These are phyloP conservation scores for Misgurnus anguillicaudatus DNA, from an alignment of 2,113 vertebrate genomes.

Conservation along the genomic window DNA sequence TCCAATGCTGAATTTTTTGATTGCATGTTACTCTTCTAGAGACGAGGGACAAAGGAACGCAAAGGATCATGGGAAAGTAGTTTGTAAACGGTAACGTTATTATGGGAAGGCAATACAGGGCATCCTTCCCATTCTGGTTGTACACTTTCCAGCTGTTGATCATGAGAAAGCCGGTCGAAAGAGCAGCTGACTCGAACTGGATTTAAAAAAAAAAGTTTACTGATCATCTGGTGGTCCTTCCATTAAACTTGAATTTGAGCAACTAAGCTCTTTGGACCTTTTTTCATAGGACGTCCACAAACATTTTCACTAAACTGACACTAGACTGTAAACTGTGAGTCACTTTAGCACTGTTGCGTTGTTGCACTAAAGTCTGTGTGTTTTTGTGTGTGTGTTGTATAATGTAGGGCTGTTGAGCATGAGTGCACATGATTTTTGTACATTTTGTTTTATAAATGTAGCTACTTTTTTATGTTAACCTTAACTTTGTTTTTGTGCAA, in stretches of 20 bases:
- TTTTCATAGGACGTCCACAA: neutral
- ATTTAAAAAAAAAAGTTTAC: constrained; percentile 11
- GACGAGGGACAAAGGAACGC: neutral
- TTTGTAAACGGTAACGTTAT: neutral
- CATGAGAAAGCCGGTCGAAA: neutral
- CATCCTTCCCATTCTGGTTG: neutral
- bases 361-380: constrained; percentile 11
- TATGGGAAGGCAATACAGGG: too few relatives aligned
- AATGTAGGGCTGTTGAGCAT: neutral
- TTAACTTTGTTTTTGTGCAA: constrained; percentile 17
- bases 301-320: neutral
- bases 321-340: constrained; percentile 17
- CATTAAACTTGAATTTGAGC: constrained; percentile 8
- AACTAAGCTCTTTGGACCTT: neutral
- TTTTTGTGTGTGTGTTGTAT: neutral
- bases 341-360: neutral
- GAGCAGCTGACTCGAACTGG: neutral
- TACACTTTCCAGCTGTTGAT: neutral
- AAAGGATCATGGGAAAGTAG: neutral
- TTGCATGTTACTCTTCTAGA: neutral
- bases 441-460: neutral
- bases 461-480: neutral
- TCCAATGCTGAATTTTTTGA: neutral
- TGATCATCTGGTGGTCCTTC: constrained; percentile 9
- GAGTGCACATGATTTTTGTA: neutral